Evolutionary conservation across 1,140 invertebrate species (phyloP).

Genomic region (Trichogramma pretiosum): DNA sequence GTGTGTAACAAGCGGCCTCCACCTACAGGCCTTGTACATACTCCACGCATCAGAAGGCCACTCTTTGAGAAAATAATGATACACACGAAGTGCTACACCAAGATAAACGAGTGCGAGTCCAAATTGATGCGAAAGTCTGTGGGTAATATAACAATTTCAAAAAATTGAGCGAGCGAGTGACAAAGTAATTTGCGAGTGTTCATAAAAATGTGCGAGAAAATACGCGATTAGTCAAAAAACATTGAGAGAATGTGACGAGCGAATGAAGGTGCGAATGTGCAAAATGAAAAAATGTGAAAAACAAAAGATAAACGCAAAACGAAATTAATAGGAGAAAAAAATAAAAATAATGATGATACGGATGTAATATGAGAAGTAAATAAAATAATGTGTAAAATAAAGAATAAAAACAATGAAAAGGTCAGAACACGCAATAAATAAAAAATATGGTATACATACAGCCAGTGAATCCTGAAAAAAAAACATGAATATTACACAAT

Average conservation of each 20-base stretch:
- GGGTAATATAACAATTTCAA: not conserved
- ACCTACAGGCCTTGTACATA: constrained; percentile 35
- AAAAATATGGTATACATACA: constrained; percentile 27
- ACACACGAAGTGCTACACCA: constrained; percentile 34
- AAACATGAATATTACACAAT: constrained; percentile 25
- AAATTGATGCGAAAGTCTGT: constrained; percentile 23
- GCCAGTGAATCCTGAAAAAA: constrained; percentile 19
- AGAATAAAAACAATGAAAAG: constrained; percentile 20
- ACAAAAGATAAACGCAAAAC: constrained; percentile 20
- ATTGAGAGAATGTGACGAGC: constrained; percentile 15
- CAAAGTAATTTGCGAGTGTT: constrained; percentile 14
- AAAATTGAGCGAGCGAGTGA: constrained; percentile 17
- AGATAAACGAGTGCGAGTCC: constrained; percentile 27
- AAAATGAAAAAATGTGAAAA: no score
- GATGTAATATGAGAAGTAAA: constrained; percentile 35
- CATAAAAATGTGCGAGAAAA: constrained; percentile 12
- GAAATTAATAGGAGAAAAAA: constrained; percentile 18
- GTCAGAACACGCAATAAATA: constrained; percentile 21
- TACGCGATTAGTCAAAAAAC: constrained; percentile 20
- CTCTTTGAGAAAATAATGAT: constrained; percentile 27
- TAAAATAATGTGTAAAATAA: constrained; percentile 19
- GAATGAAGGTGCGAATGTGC: no score
- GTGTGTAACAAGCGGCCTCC: constrained; percentile 37
- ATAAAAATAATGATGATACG: constrained; percentile 28
- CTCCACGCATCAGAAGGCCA: constrained; percentile 35